Percentiles rank a stretch among this genome's conserved stretches.
Evolutionary conservation across 2,888 invertebrate species (phyloP).

Genomic region (Lasioglossum vierecki): DNA sequence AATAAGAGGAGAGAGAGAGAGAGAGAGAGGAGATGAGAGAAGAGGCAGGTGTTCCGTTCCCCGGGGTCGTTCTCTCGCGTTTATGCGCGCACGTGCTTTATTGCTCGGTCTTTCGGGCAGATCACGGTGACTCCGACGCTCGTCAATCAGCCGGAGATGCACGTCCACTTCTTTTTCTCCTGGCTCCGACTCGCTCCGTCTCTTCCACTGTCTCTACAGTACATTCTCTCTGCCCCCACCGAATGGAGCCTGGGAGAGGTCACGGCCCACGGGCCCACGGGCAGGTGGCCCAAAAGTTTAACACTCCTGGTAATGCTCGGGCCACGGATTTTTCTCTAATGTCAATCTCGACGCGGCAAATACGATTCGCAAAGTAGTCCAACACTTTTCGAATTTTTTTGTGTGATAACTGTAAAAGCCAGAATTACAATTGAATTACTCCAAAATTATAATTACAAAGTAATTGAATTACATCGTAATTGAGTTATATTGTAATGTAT

Average conservation of each 20-base stretch:
- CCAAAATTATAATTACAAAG: no score
- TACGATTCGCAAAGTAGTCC: neutral
- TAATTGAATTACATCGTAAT: no score
- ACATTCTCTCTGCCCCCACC: conserved; percentile 13
- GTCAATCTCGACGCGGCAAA: neutral
- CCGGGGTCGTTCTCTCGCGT: conserved; percentile 77
- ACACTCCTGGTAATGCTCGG: conserved; percentile 18
- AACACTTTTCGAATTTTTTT: neutral
- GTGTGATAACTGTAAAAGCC: neutral
- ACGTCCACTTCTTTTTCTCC: conserved; percentile 59
- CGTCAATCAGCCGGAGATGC: conserved; percentile 81
- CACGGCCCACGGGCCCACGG: conserved; percentile 74
- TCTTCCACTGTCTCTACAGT: neutral
- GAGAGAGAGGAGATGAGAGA: conserved; percentile 32
- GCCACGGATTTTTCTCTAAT: neutral
- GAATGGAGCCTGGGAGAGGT: conserved; percentile 63
- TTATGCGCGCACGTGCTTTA: conserved; percentile 82
- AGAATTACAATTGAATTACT: no score
- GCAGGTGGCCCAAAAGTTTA: conserved; percentile 76
- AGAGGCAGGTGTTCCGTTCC: conserved; percentile 78
- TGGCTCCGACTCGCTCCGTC: neutral
- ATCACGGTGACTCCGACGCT: conserved; percentile 78
- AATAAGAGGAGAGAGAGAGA: neutral
- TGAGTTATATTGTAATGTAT: no score
- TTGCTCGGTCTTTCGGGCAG: conserved; percentile 74